A percentile compares a stretch with the other conserved stretches of the same genome.
phyloP scores from a whole-genome alignment of 2,888 invertebrate species.

The Catocala sponsa region DNA sequence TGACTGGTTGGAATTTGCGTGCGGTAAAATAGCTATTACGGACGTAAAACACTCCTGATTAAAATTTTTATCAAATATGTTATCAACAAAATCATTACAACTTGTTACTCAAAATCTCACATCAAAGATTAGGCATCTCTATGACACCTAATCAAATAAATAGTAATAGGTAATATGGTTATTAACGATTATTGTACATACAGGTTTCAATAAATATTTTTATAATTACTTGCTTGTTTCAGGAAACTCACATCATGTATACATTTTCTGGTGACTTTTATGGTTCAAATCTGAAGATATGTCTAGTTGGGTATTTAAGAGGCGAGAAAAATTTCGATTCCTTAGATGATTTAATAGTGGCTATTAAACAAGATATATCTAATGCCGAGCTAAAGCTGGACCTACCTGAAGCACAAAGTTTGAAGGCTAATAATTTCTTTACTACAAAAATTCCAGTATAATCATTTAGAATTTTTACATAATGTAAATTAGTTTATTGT shows the following conservation, averaged over 20 bases:
- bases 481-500: neutral
- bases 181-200: too few relatives aligned
- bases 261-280: slow-evolving; percentile 95
- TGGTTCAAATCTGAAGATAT: slow-evolving; percentile 92
- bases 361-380: slow-evolving; percentile 94
- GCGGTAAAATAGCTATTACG: too few relatives aligned
- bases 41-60: too few relatives aligned
- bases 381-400: slow-evolving; percentile 90
- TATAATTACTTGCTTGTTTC: slow-evolving; percentile 55
- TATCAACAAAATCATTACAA: too few relatives aligned
- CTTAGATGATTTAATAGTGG: slow-evolving; percentile 91
- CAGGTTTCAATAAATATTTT: too few relatives aligned
- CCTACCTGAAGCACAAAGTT: slow-evolving; percentile 77
- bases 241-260: slow-evolving; percentile 98
- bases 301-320: slow-evolving; percentile 94
- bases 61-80: too few relatives aligned
- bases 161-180: too few relatives aligned
- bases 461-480: slow-evolving; percentile 13
- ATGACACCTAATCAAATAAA: too few relatives aligned
- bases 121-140: too few relatives aligned
- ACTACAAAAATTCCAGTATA: slow-evolving; percentile 17
- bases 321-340: slow-evolving; percentile 94
- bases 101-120: too few relatives aligned
- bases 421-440: slow-evolving; percentile 88
- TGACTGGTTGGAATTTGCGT: too few relatives aligned